These are phyloP conservation scores for Taeniopygia guttata DNA, from an alignment of 2,797 vertebrate species.

Conservation along the genomic window DNA sequence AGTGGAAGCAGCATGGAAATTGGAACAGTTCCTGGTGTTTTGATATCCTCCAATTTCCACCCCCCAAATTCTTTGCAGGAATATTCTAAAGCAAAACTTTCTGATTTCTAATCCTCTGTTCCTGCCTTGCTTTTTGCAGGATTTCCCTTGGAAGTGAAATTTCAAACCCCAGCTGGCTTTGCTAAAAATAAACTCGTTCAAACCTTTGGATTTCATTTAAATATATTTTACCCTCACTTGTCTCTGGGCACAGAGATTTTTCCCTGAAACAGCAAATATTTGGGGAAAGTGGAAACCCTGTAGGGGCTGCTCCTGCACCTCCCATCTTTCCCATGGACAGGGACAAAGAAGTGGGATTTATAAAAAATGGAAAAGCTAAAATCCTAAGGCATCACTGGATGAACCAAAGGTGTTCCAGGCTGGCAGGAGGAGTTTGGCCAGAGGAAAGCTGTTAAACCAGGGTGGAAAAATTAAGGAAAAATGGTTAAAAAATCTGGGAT, in stretches of 20 bases:
- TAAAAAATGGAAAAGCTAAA: neutral
- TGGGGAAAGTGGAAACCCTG: neutral
- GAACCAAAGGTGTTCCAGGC: rapidly evolving
- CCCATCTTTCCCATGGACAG: rapidly evolving
- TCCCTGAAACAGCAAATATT: neutral
- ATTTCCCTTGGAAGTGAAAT: neutral
- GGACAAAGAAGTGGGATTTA: rapidly evolving
- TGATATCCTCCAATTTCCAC: neutral
- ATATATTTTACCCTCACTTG: neutral
- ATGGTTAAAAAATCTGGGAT: neutral
- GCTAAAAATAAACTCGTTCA: neutral
- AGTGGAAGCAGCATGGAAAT: neutral
- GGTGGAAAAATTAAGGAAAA: neutral
- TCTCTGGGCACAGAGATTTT: neutral
- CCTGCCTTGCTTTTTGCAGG: neutral
- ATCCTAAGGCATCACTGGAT: neutral
- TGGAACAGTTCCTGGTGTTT: neutral
- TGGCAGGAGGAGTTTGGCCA: neutral
- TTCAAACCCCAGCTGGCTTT: neutral
- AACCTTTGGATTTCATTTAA: neutral
- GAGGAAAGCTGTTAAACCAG: neutral
- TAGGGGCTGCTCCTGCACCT: neutral
- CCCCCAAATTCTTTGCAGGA: neutral
- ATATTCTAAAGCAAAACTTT: neutral
- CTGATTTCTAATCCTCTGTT: neutral